Conservation (phyloP, 2,113 vertebrate genomes). For the Ochotona curzoniae region DNA sequence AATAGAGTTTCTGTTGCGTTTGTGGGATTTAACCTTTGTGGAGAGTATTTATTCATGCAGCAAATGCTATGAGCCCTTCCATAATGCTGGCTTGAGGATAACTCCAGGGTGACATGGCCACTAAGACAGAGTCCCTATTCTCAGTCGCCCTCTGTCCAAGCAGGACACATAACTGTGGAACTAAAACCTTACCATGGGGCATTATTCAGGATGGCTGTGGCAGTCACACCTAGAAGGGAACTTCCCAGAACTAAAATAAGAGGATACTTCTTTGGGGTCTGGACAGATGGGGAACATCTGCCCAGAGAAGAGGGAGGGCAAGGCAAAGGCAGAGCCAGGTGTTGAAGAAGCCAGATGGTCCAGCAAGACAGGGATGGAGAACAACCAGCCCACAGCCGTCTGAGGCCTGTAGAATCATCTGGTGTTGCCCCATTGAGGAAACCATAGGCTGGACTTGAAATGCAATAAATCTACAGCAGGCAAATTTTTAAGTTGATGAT, state of each 20-base stretch:
- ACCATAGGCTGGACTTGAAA: too few species aligned
- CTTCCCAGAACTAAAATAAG: background rate
- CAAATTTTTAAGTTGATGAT: too few species aligned
- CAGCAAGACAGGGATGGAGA: background rate
- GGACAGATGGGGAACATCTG: background rate
- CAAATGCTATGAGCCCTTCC: background rate
- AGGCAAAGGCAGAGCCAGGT: background rate
- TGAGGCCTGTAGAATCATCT: too few species aligned
- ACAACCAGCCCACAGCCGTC: too few species aligned
- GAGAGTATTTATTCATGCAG: too few species aligned
- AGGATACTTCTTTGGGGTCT: background rate
- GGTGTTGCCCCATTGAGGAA: too few species aligned
- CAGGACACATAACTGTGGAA: background rate
- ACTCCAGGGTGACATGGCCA: background rate
- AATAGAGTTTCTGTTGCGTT: background rate
- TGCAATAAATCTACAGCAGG: too few species aligned
- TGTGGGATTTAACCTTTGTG: background rate
- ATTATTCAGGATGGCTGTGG: too few species aligned
- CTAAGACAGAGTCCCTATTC: background rate
- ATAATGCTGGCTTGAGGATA: background rate
- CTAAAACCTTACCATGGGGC: background rate
- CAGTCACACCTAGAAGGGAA: background rate
- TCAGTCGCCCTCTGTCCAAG: background rate
- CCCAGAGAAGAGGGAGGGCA: background rate
- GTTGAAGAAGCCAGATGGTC: background rate